Evolutionary conservation across 1,140 invertebrate species (phyloP).

Genomic region (Eciton burchellii): DNA sequence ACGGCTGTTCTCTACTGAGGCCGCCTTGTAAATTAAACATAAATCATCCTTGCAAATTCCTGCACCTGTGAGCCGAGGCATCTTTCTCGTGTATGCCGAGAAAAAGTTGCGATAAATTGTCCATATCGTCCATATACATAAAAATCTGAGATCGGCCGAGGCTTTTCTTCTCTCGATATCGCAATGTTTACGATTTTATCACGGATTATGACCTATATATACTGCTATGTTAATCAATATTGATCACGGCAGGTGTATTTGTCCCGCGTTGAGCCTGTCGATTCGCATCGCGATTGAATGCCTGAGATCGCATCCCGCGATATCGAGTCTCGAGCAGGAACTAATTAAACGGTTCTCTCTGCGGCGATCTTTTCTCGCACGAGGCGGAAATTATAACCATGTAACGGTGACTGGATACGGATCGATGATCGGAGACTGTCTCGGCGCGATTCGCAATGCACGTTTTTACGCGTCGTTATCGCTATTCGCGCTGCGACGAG

Average conservation of each 20-base stretch:
- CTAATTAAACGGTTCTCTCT: conserved; percentile 36
- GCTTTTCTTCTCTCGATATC: neutral
- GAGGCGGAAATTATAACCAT: conserved; percentile 37
- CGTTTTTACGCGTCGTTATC: neutral
- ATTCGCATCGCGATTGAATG: conserved; percentile 19
- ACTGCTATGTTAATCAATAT: neutral
- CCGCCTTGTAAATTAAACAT: neutral
- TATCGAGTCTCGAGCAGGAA: conserved; percentile 27
- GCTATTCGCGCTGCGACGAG: neutral
- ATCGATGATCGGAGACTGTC: neutral
- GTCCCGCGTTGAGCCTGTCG: neutral
- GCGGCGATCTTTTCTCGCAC: conserved; percentile 3
- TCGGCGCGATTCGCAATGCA: neutral
- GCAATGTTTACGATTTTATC: neutral
- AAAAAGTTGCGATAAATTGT: too few relatives aligned
- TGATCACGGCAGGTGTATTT: neutral
- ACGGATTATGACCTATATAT: neutral
- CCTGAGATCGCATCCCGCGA: conserved; percentile 16
- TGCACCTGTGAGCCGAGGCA: neutral
- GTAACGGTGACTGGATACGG: conserved; percentile 39
- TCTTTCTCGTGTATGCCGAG: too few relatives aligned
- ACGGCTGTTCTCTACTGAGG: conserved; percentile 16
- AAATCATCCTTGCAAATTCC: neutral
- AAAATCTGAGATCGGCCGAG: too few relatives aligned
- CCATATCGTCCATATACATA: too few relatives aligned